Percentiles rank a stretch among this genome's conserved stretches.
Evolutionary conservation across 2,113 vertebrate genomes (phyloP).

Genomic region (Anthoscopus minutus): DNA sequence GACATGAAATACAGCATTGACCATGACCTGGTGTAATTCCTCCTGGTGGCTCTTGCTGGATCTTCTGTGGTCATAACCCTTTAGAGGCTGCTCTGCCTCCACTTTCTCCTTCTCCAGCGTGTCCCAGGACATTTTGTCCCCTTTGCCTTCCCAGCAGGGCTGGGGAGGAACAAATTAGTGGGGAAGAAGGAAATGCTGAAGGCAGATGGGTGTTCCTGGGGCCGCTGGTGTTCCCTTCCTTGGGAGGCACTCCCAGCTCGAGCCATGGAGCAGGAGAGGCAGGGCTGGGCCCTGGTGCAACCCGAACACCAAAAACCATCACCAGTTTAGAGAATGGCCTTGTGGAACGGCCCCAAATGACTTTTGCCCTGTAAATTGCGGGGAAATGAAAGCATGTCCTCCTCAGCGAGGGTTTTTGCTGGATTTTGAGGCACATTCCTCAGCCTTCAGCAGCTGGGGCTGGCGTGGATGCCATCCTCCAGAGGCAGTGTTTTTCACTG

Average conservation of each 20-base stretch:
- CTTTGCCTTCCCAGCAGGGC: not conserved
- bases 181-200: not conserved
- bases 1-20: not conserved
- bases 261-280: fast-evolving
- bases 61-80: not conserved
- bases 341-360: not conserved
- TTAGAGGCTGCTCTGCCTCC: not conserved
- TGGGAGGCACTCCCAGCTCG: fast-evolving
- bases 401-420: not conserved
- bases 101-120: not conserved
- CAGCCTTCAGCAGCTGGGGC: not conserved
- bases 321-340: not conserved
- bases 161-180: not conserved
- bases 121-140: not conserved
- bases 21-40: not conserved
- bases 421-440: not conserved
- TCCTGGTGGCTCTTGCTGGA: not conserved
- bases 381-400: not conserved
- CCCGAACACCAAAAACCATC: not conserved
- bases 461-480: not conserved
- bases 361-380: not conserved
- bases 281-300: not conserved
- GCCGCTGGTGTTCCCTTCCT: not conserved
- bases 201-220: not conserved
- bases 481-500: not conserved